Evolutionary conservation across 2,113 vertebrate species (phyloP).

Genomic region (Larimichthys polyactis): DNA sequence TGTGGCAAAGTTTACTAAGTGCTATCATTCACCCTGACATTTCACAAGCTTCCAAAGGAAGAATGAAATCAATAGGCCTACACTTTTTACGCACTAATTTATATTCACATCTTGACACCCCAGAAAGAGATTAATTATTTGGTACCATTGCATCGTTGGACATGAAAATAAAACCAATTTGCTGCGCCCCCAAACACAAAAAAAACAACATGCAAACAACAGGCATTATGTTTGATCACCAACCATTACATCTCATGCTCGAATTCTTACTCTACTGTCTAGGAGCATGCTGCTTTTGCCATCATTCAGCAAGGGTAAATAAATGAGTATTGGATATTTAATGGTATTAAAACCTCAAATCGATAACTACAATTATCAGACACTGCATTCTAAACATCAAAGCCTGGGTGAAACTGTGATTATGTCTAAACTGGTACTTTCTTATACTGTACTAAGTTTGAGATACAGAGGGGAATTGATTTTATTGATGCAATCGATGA

Average conservation of each 20-base stretch:
- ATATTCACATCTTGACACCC: conserved; percentile 63
- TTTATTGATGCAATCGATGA: too few species aligned
- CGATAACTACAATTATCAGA: background rate
- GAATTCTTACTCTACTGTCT: background rate
- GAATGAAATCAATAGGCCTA: conserved; percentile 73
- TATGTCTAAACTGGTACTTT: background rate
- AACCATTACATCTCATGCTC: conserved; percentile 22
- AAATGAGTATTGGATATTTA: background rate
- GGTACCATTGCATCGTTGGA: conserved; percentile 33
- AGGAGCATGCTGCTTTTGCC: background rate
- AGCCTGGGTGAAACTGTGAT: background rate
- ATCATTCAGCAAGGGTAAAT: background rate
- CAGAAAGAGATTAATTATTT: conserved; percentile 42
- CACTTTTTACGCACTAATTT: conserved; percentile 66
- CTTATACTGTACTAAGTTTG: background rate
- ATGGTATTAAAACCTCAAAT: conserved; percentile 1
- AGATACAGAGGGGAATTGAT: background rate
- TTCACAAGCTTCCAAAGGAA: conserved; percentile 55
- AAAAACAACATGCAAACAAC: conserved; percentile 30
- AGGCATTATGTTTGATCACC: conserved; percentile 25
- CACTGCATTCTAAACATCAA: background rate
- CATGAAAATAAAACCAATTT: conserved; percentile 29
- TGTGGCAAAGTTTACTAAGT: conserved; percentile 49
- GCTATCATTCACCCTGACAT: conserved; percentile 60
- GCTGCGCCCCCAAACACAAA: conserved; percentile 18